Evolutionary conservation across 2,888 invertebrate genomes (phyloP), one percentile per base, ranked within the genome.

Genomic region (Furcula furcula): DNA sequence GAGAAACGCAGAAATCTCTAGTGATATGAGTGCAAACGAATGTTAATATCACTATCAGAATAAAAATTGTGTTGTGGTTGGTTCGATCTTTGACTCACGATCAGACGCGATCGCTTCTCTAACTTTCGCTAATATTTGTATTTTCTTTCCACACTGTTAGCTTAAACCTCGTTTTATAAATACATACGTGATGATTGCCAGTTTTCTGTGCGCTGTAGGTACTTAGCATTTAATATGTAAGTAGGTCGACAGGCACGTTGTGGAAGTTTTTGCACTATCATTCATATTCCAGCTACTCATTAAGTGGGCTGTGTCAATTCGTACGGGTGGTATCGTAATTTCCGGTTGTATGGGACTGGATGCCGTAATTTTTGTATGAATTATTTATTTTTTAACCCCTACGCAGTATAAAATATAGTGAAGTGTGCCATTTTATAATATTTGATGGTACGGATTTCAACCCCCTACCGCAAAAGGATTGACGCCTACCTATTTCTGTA

Each of bases 81-180:
- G 42, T 36, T 43, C 38, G 41, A 36, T 37, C 40, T 31, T 30
- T 23, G 31, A 49, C 46, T 36, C n/a, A n/a, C 36, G 34, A 51
- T 42, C n/a, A n/a, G n/a, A n/a, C n/a, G n/a, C n/a, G n/a, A 47
- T 54, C 48, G 36, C 49, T 41, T 53, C 40, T 46, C 41, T 36
- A 44, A 63, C 66, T 65, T 69, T 65, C 61, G 36, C 60, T 38
- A 38, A 52, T 56, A 51, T 57, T 47, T 39, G 38, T 43, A 43
- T 26, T 55, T 52, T 40, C 35, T 36, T 43, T 50, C 31, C 14
- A 37, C 31, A 10, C 21, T 10, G 21, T 21, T 10, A 6, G 10
- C 10, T 10, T 10, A 21, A 21, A 10, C 10, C 21, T 7, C 21
- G 21, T 21, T 21, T 21, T n/a, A n/a, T n/a, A n/a, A n/a, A 21